Percentiles rank a stretch among this genome's conserved stretches.
phyloP scores from a whole-genome alignment of 2,113 vertebrate species.

The Rissa tridactyla region DNA sequence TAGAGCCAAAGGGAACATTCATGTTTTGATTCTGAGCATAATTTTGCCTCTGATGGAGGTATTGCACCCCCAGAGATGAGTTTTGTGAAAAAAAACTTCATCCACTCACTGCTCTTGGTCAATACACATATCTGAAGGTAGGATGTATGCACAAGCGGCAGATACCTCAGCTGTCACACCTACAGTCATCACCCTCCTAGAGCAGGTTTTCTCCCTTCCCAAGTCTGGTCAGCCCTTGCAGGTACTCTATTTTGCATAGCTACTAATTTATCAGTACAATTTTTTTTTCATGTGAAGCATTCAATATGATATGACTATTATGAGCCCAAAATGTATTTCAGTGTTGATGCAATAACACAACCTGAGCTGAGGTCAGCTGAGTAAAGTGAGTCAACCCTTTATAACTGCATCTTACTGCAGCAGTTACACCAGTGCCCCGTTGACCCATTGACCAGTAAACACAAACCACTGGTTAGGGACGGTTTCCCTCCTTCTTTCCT shows the following conservation, averaged over 20 bases:
- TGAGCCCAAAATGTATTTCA: not conserved
- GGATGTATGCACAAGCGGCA: not conserved
- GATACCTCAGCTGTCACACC: not conserved
- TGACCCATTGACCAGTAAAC: not conserved
- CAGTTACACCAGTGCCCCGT: not conserved
- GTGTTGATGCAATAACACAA: not conserved
- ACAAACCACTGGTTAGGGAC: not conserved
- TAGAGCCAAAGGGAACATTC: not conserved
- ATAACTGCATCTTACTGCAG: not conserved
- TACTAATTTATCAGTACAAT: not conserved
- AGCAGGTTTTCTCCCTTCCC: not conserved
- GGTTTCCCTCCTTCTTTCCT: not conserved
- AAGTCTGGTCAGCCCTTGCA: not conserved
- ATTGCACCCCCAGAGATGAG: not conserved
- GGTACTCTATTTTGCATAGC: not conserved
- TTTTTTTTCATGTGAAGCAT: not conserved
- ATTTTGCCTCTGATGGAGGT: not conserved
- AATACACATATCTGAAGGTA: not conserved
- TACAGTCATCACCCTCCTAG: not conserved
- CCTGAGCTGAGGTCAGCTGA: not conserved
- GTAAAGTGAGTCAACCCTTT: not conserved
- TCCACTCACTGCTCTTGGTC: not conserved
- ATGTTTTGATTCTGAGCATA: not conserved
- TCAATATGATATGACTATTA: not conserved
- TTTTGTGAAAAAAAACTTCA: not conserved